Conservation (phyloP, 2,113 vertebrate species). For the Fregata magnificens region DNA sequence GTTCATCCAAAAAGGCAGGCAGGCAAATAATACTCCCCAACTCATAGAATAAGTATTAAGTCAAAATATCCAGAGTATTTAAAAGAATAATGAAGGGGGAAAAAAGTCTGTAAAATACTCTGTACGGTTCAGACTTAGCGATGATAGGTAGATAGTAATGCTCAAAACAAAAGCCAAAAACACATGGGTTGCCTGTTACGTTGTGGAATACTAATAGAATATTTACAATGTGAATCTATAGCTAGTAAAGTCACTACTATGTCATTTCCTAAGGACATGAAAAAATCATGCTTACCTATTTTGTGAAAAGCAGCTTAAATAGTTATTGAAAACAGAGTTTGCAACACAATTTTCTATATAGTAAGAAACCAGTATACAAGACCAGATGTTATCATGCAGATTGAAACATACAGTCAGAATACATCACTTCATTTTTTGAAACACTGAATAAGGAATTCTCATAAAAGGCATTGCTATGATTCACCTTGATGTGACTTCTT, state of each 20-base stretch:
- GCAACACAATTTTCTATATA: not conserved
- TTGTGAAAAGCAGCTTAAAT: not conserved
- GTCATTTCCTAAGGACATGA: not conserved
- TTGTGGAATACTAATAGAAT: not conserved
- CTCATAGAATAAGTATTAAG: not conserved
- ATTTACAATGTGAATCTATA: not conserved
- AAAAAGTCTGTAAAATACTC: conserved; percentile 19
- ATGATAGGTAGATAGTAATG: not conserved
- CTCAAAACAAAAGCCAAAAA: not conserved
- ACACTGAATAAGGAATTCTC: not conserved
- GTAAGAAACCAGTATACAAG: not conserved
- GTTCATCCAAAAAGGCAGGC: not conserved
- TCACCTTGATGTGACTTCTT: not conserved
- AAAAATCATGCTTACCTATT: not conserved
- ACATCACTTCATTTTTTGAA: not conserved
- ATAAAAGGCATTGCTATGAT: not conserved
- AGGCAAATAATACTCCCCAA: not conserved
- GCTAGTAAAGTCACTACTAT: not conserved
- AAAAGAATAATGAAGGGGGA: not conserved
- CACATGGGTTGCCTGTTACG: not conserved
- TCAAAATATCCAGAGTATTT: not conserved
- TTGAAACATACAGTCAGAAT: not conserved
- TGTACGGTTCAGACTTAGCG: not conserved
- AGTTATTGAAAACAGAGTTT: not conserved
- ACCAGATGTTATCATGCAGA: not conserved